Evolutionary conservation across 1,140 invertebrate species (phyloP), one percentile per base, ranked within the genome.

Genomic region (Spodoptera litura): DNA sequence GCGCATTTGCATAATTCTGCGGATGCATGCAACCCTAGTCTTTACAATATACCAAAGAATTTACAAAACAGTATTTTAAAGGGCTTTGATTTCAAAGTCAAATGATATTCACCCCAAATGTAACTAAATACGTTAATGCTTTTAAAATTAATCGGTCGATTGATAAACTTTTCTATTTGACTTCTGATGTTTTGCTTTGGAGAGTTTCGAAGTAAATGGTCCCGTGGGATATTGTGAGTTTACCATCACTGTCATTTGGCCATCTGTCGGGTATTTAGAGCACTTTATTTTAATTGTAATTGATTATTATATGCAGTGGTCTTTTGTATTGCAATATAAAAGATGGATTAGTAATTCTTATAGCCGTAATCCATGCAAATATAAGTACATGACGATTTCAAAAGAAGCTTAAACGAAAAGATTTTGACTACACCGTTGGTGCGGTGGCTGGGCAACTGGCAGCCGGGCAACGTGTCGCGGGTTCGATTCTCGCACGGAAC

Each of bases 91-190:
- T 38, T 56, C 58, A 58, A 56, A 44, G 53, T 3, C 55, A 66
- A 64, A 66, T 66, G 70, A 49, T 66, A 78, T 78, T 73, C 80
- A 81, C 80, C 80, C 80, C 25, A 62, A 6, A 56, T 64, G 72
- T 59, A 81, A 81, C 44, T 25, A 61, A 78, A 81, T 52, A 77
- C 52, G 59, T n/a, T 73, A 78, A 78, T 49, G 79, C 75, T 76
- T 62, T 78, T 51, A 38, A 55, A 71, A 66, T 79, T 70, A 79
- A 79, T 79, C 64, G 35, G 12, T 6, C 25, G 52, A 44, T 53
- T 56, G 59, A 35, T 35, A 35, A 38, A 70, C 66, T 55, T 15
- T 70, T 51, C 49, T n/a, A 53, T 70, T 52, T 31, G 12, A 20
- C 3, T 53, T 31, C n/a, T 20, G 15, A 55, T 6, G 38, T 25